Evolutionary conservation across 2,888 invertebrate genomes (phyloP), one percentile per base, ranked within the genome.

Genomic region (Aspidapion aeneum): DNA sequence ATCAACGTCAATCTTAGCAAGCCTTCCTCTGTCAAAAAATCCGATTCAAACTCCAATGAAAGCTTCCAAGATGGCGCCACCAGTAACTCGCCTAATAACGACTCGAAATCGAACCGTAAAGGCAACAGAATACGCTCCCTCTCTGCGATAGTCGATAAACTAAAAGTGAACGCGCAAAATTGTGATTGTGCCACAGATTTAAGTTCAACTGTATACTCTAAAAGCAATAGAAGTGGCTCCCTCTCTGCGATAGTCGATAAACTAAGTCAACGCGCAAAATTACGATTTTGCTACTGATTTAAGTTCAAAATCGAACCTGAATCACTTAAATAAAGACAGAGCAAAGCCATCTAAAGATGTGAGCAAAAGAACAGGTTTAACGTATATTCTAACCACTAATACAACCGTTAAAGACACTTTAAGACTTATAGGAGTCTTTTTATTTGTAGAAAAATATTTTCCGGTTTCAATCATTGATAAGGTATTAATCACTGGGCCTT

Each of bases 181-280:
- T 87, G 86, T 73, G 89, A 89, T 68, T 74, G 83, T n/a, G 74
- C 83, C 64, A 80, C 83, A 22, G 84, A 86, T 75, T 79, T 83
- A 21, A 21, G 9, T 57, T n/a, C n/a, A n/a, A n/a, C n/a, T n/a
- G n/a, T n/a, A 89, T 68, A 52, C 52, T n/a, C 52, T 5, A 52
- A 52, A 20, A 7, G 20, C 16, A 90, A 90, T 71, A 82, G 90
- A 56, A 90, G 91, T 75, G 87, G 90, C 58, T 89, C 89, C 0
- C 81, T 93, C n/a, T 90, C 89, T 67, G 92, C 93, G 18, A 92
- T 95, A 16, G 93, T 95, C 71, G 93, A 94, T 74, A 94, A 94
- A 77, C 78, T 95, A 19, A 56, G 35, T 35, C 5, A 35, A 35
- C 35, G 35, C 35, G 56, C 89, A 91, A 75, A 87, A 87, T 73